Conservation (phyloP, 2,113 vertebrate species). For the Perca schrenkii region DNA sequence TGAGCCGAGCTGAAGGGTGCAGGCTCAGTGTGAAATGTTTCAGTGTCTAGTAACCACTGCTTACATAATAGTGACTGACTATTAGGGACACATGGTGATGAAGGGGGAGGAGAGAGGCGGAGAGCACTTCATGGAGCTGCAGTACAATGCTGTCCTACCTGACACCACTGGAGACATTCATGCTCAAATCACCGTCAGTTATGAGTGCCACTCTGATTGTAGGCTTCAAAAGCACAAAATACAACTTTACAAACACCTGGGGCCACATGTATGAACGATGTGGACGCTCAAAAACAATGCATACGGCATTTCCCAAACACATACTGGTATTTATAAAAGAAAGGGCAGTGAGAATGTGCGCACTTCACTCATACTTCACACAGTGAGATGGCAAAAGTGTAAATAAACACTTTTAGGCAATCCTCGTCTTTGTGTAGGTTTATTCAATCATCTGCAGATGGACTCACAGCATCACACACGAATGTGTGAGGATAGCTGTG, state of each 20-base stretch:
- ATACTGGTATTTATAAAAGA: background rate
- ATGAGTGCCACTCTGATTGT: background rate
- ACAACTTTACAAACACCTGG: constrained; percentile 6
- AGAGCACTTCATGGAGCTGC: constrained; percentile 13
- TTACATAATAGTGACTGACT: constrained; percentile 19
- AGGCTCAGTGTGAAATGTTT: background rate
- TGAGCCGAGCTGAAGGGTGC: background rate
- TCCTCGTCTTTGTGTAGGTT: too few relatives aligned
- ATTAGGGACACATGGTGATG: constrained; percentile 32
- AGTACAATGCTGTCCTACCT: background rate
- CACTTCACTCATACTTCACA: background rate
- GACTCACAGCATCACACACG: too few relatives aligned
- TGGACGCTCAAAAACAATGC: background rate
- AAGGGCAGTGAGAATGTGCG: background rate
- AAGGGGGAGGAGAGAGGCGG: constrained; percentile 17
- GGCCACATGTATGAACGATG: background rate
- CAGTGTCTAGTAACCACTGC: background rate
- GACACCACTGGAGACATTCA: constrained; percentile 34
- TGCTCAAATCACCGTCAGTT: constrained; percentile 32
- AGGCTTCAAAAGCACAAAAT: constrained; percentile 13
- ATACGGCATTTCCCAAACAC: background rate
- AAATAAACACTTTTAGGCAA: too few relatives aligned
- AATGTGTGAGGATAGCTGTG: too few relatives aligned
- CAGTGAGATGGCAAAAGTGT: too few relatives aligned
- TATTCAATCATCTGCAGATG: too few relatives aligned